Conservation (phyloP, 2,113 vertebrate species). For the Amphiprion ocellaris region DNA sequence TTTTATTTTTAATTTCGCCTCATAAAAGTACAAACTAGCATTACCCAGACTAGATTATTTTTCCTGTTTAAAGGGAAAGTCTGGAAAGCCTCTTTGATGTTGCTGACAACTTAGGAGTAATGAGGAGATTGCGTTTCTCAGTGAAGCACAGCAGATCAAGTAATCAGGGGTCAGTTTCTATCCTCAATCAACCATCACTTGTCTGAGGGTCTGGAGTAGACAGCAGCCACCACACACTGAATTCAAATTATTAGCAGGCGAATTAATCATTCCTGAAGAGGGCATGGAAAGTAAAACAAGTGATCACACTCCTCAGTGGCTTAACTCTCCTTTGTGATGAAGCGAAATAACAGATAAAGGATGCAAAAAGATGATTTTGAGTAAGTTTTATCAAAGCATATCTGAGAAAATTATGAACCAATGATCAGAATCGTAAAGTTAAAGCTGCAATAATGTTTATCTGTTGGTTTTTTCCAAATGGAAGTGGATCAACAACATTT, state of each 20-base stretch:
- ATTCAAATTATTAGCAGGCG: slow-evolving; percentile 44
- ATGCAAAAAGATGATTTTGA: neutral
- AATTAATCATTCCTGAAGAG: slow-evolving; percentile 36
- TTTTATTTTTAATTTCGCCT: slow-evolving; percentile 37
- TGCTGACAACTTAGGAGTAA: slow-evolving; percentile 48
- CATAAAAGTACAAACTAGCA: slow-evolving; percentile 32
- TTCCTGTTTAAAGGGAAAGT: slow-evolving; percentile 24
- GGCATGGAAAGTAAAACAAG: slow-evolving; percentile 37
- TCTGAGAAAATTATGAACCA: neutral
- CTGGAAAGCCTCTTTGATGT: slow-evolving; percentile 45
- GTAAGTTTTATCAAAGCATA: neutral
- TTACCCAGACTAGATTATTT: neutral
- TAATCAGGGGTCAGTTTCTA: slow-evolving; percentile 50
- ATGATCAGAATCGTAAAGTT: neutral
- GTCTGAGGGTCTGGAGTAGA: slow-evolving; percentile 36
- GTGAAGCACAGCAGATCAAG: slow-evolving; percentile 45
- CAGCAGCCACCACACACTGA: slow-evolving; percentile 18
- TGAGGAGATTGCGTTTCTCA: slow-evolving; percentile 53
- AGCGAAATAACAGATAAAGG: neutral
- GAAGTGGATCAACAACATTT: too few species aligned
- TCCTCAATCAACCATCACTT: slow-evolving; percentile 53
- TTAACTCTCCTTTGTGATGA: neutral
- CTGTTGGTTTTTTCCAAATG: too few species aligned
- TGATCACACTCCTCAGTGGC: slow-evolving; percentile 11
- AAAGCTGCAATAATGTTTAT: neutral